These are phyloP conservation scores for Cerceris rybyensis DNA, from an alignment of 2,888 invertebrate genomes.

Conservation along the genomic window DNA sequence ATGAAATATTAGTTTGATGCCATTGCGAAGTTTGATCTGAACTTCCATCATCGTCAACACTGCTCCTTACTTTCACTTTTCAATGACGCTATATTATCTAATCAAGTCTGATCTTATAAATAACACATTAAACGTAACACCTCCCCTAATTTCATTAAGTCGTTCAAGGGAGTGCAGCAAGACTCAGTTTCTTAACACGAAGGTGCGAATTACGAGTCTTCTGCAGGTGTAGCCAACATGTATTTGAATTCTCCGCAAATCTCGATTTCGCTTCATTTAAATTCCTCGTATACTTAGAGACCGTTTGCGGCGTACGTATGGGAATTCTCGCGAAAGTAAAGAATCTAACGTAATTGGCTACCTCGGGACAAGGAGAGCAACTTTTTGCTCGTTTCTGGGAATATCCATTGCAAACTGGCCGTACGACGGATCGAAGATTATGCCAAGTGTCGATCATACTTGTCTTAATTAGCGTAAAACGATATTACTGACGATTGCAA, in stretches of 20 bases:
- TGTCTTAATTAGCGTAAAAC: constrained; percentile 26
- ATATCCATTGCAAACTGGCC: constrained; percentile 34
- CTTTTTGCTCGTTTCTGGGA: constrained; percentile 58
- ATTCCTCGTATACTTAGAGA: constrained; percentile 15
- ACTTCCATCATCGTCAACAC: no score
- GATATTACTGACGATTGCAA: neutral
- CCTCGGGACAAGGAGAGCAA: constrained; percentile 70
- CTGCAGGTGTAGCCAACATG: constrained; percentile 31
- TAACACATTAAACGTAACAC: no score
- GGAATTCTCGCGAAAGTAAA: constrained; percentile 65
- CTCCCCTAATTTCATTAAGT: neutral
- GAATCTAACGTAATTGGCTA: constrained; percentile 68
- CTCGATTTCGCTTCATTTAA: constrained; percentile 3
- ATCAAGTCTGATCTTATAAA: no score
- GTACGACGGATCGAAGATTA: neutral
- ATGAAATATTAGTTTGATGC: no score
- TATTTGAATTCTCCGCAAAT: constrained; percentile 31
- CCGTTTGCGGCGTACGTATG: constrained; percentile 16
- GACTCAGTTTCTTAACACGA: neutral
- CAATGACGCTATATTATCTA: no score
- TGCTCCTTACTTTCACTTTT: no score
- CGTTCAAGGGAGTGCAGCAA: neutral
- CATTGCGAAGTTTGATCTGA: no score
- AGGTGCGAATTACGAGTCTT: neutral
- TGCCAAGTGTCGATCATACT: constrained; percentile 3